Evolutionary conservation across 2,797 vertebrate species (phyloP).

Genomic region (Glyptemys insculpta): DNA sequence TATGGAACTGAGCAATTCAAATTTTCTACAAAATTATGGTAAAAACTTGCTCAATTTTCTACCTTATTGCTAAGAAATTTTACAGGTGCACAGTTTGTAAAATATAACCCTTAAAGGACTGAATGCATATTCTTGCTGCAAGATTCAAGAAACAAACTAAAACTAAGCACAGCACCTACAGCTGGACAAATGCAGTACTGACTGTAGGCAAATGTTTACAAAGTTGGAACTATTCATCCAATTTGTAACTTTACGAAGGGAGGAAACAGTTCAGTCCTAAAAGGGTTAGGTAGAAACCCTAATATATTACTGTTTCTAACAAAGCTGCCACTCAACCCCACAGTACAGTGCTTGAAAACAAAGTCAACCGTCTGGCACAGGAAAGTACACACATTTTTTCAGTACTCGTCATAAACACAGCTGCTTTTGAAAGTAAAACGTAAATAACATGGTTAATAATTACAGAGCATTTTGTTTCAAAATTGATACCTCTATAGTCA

Average conservation of each 20-base stretch:
- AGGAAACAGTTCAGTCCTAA: conserved; percentile 80
- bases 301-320: conserved; percentile 81
- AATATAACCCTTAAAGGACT: conserved; percentile 92
- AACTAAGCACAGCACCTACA: conserved; percentile 79
- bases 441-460: conserved; percentile 76
- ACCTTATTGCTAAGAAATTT: conserved; percentile 98
- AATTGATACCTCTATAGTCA: conserved; percentile 65
- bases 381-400: conserved; percentile 92
- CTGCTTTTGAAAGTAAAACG: conserved; percentile 89
- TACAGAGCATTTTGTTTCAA: conserved; percentile 72
- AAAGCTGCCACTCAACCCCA: conserved; percentile 91
- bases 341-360: conserved; percentile 93
- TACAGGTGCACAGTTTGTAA: conserved; percentile 96
- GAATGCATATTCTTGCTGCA: conserved; percentile 81
- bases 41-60: conserved; percentile 91
- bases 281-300: conserved; percentile 82
- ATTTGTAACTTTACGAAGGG: conserved; percentile 68
- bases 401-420: conserved; percentile 91
- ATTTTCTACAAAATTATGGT: conserved; percentile 95
- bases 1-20: conserved; percentile 92
- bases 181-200: conserved; percentile 76
- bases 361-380: conserved; percentile 92
- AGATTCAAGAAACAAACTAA: conserved; percentile 70
- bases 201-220: conserved; percentile 71
- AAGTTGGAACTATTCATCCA: conserved; percentile 55